These are phyloP conservation scores for Megastigmus dorsalis DNA, from an alignment of 2,888 invertebrate genomes.

Conservation along the genomic window DNA sequence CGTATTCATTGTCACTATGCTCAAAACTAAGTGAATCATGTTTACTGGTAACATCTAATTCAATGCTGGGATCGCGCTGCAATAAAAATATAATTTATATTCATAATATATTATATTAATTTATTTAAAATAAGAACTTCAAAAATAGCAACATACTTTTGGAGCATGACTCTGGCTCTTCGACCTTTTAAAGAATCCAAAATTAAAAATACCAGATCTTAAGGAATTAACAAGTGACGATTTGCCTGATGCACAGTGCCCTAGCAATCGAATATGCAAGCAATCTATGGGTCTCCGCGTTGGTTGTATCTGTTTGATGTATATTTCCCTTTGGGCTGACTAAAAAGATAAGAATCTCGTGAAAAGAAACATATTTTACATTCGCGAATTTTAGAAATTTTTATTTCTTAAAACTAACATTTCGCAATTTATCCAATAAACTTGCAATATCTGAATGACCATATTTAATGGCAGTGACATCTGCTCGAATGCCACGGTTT, in stretches of 20 bases:
- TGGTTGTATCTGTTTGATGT: constrained; percentile 80
- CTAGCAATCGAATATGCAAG: constrained; percentile 82
- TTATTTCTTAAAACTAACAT: constrained; percentile 76
- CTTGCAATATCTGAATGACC: constrained; percentile 83
- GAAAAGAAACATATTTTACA: neutral
- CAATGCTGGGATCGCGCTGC: constrained; percentile 76
- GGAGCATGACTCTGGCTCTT: constrained; percentile 72
- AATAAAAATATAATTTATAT: constrained; percentile 48
- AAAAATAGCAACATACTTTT: constrained; percentile 62
- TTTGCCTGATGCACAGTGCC: constrained; percentile 85
- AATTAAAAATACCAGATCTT: constrained; percentile 81
- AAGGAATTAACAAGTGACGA: constrained; percentile 81
- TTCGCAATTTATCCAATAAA: constrained; percentile 80
- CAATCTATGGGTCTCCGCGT: constrained; percentile 77
- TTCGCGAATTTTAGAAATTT: too few relatives aligned
- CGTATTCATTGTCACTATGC: constrained; percentile 72
- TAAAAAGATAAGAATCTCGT: constrained; percentile 56
- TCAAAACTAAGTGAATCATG: constrained; percentile 79
- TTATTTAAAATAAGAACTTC: neutral
- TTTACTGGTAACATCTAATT: constrained; percentile 78
- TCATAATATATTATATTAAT: constrained; percentile 25
- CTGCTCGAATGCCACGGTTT: constrained; percentile 83
- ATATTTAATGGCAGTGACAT: constrained; percentile 85
- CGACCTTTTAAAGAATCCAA: constrained; percentile 79
- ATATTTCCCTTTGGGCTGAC: constrained; percentile 75